Conservation (phyloP, 2,797 vertebrate species). For the Monodelphis domestica region DNA sequence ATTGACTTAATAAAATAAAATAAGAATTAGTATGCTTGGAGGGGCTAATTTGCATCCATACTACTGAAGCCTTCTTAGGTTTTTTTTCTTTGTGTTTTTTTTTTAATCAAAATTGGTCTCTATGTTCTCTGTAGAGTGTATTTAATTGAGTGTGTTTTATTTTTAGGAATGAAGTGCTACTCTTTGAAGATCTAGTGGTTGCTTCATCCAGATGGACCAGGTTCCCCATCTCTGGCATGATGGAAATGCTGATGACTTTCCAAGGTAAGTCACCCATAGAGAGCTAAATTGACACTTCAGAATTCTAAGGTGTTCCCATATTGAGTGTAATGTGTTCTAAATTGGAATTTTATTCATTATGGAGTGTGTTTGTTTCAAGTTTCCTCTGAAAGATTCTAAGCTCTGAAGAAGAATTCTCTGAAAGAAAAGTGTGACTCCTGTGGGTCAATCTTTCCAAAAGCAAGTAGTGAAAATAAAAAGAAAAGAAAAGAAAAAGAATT, state of each 20-base stretch:
- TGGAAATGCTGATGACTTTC: neutral
- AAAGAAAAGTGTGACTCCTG: neutral
- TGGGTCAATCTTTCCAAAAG: neutral
- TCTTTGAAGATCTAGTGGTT: no score
- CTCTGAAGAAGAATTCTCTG: neutral
- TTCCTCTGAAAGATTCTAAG: neutral
- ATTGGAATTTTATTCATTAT: no score
- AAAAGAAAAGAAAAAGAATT: no score
- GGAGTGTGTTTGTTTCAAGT: neutral
- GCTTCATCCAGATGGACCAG: no score
- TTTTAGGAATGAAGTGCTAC: neutral
- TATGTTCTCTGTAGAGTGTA: no score
- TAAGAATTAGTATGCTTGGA: neutral
- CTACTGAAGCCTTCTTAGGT: rapidly evolving
- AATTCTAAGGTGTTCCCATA: neutral
- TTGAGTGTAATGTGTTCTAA: neutral
- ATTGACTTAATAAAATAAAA: no score
- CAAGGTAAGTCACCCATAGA: neutral
- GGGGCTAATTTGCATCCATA: neutral
- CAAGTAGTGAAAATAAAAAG: neutral
- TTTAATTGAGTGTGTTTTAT: neutral
- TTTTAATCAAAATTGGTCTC: no score
- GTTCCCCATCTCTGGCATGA: no score
- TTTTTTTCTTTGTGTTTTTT: neutral
- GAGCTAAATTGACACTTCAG: neutral